Conservation (phyloP, 2,113 vertebrate genomes). For the Alosa alosa region DNA sequence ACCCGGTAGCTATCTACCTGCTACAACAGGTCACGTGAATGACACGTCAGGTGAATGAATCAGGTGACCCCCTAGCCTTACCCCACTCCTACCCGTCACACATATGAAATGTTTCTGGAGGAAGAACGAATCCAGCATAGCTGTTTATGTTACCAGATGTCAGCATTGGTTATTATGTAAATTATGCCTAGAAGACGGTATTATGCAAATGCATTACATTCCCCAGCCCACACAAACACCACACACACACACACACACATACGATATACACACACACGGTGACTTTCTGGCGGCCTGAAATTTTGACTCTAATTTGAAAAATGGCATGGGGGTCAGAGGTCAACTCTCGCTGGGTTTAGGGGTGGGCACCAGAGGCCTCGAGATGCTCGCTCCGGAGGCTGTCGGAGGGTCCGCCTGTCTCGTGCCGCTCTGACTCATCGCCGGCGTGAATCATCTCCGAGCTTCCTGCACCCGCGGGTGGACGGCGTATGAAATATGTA, state of each 20-base stretch:
- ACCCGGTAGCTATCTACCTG: too few species aligned
- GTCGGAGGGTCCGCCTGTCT: neutral
- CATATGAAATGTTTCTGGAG: neutral
- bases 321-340: neutral
- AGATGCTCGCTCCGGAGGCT: neutral
- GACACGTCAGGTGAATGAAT: too few species aligned
- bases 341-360: neutral
- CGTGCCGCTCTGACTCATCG: constrained; percentile 5
- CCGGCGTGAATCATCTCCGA: neutral
- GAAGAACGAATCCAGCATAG: neutral
- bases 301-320: neutral
- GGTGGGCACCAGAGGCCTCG: neutral
- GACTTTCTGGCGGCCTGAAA: neutral
- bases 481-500: neutral
- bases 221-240: neutral
- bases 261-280: neutral
- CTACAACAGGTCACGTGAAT: too few species aligned
- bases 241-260: neutral
- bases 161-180: constrained; percentile 9
- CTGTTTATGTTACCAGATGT: neutral
- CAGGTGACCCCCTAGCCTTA: too few species aligned
- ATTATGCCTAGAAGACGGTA: neutral
- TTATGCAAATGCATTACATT: neutral
- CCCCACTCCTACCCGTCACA: too few species aligned
- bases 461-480: neutral